Evolutionary conservation across 2,797 vertebrate genomes (phyloP).

Genomic region (Neosilurus hyrtlii): DNA sequence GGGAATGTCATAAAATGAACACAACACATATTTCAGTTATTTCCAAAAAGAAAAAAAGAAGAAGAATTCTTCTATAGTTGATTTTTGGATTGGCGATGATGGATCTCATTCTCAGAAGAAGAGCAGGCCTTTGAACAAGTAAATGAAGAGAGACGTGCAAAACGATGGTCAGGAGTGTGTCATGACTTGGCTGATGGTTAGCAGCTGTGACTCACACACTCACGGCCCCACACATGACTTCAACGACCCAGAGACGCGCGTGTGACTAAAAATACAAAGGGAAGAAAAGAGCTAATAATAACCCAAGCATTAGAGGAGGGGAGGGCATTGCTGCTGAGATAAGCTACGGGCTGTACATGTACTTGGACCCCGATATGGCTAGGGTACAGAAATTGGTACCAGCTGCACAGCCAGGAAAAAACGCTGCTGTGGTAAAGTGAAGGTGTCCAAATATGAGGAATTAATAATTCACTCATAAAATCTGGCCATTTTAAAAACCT

Average conservation of each 20-base stretch:
- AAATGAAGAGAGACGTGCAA: constrained; percentile 41
- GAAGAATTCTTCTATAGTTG: constrained; percentile 40
- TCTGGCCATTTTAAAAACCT: constrained; percentile 73
- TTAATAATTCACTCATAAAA: constrained; percentile 79
- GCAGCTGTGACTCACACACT: constrained; percentile 61
- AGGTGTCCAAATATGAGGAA: constrained; percentile 73
- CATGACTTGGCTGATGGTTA: constrained; percentile 47
- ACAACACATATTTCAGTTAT: constrained; percentile 35
- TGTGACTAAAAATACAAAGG: constrained; percentile 74
- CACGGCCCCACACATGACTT: constrained; percentile 65
- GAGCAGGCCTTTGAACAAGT: constrained; percentile 39
- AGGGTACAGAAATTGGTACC: constrained; percentile 76
- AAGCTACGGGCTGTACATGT: constrained; percentile 74
- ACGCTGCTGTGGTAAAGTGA: constrained; percentile 69
- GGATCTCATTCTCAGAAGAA: constrained; percentile 39
- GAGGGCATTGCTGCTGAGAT: constrained; percentile 73
- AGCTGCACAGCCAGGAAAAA: constrained; percentile 75
- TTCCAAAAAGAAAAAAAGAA: constrained; percentile 37
- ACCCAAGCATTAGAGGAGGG: constrained; percentile 68
- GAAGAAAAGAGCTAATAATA: constrained; percentile 73
- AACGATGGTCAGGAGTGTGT: constrained; percentile 37
- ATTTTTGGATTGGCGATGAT: constrained; percentile 41
- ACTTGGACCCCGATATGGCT: constrained; percentile 67
- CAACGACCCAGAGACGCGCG: constrained; percentile 71
- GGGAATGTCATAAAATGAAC: constrained; percentile 52